A percentile compares a stretch with the other conserved stretches of the same genome.
phyloP scores from a whole-genome alignment of 2,888 invertebrate genomes.

The Melanophora roralis region DNA sequence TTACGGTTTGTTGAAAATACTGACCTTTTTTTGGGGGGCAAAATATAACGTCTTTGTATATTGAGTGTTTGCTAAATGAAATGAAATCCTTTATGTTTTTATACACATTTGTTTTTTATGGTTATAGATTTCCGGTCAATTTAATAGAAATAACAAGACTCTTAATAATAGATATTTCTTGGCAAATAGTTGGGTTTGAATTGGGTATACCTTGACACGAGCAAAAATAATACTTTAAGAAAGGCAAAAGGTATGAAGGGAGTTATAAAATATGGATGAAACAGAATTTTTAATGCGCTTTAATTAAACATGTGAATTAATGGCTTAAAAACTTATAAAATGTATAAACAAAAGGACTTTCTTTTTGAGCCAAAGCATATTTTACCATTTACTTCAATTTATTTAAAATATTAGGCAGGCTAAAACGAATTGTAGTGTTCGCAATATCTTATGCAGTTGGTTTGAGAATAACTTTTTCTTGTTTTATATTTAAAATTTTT shows the following conservation, averaged over 20 bases:
- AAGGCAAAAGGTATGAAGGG: neutral
- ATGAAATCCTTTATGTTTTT: neutral
- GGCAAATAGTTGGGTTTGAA: neutral
- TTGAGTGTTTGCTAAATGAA: neutral
- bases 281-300: too few relatives aligned
- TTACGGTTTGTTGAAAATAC: constrained; percentile 15
- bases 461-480: too few relatives aligned
- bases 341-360: too few relatives aligned
- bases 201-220: neutral
- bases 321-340: too few relatives aligned
- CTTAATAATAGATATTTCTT: constrained; percentile 8
- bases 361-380: too few relatives aligned
- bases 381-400: too few relatives aligned
- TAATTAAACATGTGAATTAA: too few relatives aligned
- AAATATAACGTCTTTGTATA: neutral
- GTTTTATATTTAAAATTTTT: too few relatives aligned
- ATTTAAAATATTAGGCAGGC: too few relatives aligned
- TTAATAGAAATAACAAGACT: constrained; percentile 26
- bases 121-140: constrained; percentile 32
- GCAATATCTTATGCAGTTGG: too few relatives aligned
- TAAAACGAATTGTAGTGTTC: too few relatives aligned
- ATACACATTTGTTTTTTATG: neutral
- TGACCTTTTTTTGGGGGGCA: constrained; percentile 18
- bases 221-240: neutral
- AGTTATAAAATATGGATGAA: too few relatives aligned